Percentiles rank a stretch among this genome's conserved stretches.
phyloP scores from a whole-genome alignment of 2,888 invertebrate genomes.

The Cylindroiulus punctatus region DNA sequence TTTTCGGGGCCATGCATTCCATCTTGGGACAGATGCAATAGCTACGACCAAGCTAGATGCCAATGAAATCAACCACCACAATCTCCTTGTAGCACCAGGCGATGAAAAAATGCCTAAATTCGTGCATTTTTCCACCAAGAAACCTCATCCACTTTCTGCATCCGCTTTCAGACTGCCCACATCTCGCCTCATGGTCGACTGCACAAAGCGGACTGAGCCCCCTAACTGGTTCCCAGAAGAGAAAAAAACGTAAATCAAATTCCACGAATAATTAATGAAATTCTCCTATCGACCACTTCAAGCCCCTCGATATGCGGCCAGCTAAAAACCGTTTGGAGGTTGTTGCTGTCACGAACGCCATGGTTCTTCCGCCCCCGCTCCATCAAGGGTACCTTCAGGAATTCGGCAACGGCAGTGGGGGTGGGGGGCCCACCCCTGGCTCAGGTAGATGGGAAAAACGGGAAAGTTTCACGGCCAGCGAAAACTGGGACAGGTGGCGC shows the following conservation, averaged over 20 bases:
- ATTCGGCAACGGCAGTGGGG: neutral
- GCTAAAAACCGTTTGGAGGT: slow-evolving; percentile 26
- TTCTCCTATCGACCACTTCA: neutral
- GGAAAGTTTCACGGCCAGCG: slow-evolving; percentile 29
- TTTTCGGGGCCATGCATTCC: too few species aligned
- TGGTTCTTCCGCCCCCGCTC: neutral
- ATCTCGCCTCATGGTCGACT: neutral
- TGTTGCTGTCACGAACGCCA: neutral
- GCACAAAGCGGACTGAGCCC: neutral
- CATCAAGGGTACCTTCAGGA: neutral
- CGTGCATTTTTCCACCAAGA: too few species aligned
- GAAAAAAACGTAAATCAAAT: neutral
- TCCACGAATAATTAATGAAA: slow-evolving; percentile 25
- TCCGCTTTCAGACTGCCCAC: neutral
- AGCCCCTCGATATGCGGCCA: neutral
- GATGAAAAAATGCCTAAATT: too few species aligned
- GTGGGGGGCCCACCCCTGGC: neutral
- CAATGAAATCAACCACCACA: too few species aligned
- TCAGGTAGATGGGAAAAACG: neutral
- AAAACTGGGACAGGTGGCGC: slow-evolving; percentile 1
- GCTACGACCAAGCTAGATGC: too few species aligned
- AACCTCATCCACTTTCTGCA: neutral
- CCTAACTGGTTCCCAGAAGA: neutral
- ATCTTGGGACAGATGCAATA: too few species aligned
- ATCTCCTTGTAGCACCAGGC: too few species aligned